A percentile compares a stretch with the other conserved stretches of the same genome.
Conservation (phyloP, 2,888 invertebrate species). For the Microctonus aethiopoides region DNA sequence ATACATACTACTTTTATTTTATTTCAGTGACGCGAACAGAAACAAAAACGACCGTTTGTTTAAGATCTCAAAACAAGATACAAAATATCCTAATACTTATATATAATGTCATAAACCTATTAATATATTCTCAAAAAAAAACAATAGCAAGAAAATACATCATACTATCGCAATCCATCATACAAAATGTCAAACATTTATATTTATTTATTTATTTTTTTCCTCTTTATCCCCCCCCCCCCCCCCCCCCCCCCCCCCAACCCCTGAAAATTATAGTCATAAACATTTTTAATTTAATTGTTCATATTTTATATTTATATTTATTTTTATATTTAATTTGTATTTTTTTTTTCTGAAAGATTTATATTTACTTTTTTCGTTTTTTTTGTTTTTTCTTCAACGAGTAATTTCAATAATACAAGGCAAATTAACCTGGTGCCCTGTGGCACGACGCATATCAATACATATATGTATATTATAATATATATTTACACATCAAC, state of each 20-base stretch:
- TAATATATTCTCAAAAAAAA: too few relatives aligned
- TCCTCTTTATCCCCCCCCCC: neutral
- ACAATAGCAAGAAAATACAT: neutral
- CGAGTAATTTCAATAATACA: conserved; percentile 28
- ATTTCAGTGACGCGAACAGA: neutral
- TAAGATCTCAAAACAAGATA: conserved; percentile 14
- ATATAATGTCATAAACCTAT: neutral
- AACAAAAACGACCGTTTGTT: conserved; percentile 2
- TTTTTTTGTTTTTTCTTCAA: too few relatives aligned
- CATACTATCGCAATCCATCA: neutral
- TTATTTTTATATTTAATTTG: too few relatives aligned
- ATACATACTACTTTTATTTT: neutral
- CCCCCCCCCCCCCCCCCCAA: neutral
- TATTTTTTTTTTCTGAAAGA: too few relatives aligned
- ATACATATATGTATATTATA: too few relatives aligned
- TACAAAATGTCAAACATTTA: neutral
- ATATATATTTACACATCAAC: conserved; percentile 2
- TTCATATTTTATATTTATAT: too few relatives aligned
- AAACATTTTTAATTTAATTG: too few relatives aligned
- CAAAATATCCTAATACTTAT: conserved; percentile 8
- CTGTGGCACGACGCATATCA: conserved; percentile 13
- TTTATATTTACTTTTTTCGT: too few relatives aligned
- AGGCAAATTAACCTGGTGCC: conserved; percentile 23
- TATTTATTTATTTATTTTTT: neutral
- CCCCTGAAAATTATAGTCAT: too few relatives aligned